A percentile compares a stretch with the other conserved stretches of the same genome.
Evolutionary conservation across 2,797 vertebrate genomes (phyloP).

Genomic region (Holocentrus rufus): DNA sequence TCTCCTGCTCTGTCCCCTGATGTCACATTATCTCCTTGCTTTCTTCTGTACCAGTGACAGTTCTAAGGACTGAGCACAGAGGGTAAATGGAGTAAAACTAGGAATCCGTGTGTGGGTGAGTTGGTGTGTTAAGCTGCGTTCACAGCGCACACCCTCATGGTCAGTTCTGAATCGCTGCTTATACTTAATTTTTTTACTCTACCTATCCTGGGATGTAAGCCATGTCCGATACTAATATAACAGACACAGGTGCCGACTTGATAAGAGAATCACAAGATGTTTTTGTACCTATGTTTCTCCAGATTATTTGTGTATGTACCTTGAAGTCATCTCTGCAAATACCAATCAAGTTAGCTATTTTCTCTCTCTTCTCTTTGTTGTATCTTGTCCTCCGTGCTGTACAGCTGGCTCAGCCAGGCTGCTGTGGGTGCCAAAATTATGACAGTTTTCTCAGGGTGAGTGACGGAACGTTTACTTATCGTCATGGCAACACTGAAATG

Average conservation of each 20-base stretch:
- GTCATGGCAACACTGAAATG: no score
- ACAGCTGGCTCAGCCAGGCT: no score
- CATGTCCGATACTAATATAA: constrained; percentile 42
- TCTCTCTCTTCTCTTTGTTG: constrained; percentile 10
- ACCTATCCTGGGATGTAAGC: constrained; percentile 55
- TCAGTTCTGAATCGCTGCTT: constrained; percentile 51
- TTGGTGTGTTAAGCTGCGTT: constrained; percentile 61
- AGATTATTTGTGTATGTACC: constrained; percentile 14
- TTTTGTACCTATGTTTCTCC: background rate
- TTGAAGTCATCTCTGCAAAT: background rate
- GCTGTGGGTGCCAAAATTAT: no score
- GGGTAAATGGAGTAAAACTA: constrained; percentile 51
- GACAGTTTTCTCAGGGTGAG: no score
- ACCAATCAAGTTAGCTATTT: constrained; percentile 8
- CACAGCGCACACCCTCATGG: constrained; percentile 37
- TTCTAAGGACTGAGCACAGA: constrained; percentile 31
- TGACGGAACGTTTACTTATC: no score
- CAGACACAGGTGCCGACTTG: constrained; percentile 42
- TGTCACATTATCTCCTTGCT: constrained; percentile 32
- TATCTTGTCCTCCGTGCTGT: no score
- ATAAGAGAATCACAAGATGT: constrained; percentile 25
- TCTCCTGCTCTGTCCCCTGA: constrained; percentile 36
- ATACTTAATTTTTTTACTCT: constrained; percentile 57
- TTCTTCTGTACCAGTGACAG: constrained; percentile 47
- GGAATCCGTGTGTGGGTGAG: constrained; percentile 52